Conservation (phyloP, 2,888 invertebrate species). For the Epinotia ramella region DNA sequence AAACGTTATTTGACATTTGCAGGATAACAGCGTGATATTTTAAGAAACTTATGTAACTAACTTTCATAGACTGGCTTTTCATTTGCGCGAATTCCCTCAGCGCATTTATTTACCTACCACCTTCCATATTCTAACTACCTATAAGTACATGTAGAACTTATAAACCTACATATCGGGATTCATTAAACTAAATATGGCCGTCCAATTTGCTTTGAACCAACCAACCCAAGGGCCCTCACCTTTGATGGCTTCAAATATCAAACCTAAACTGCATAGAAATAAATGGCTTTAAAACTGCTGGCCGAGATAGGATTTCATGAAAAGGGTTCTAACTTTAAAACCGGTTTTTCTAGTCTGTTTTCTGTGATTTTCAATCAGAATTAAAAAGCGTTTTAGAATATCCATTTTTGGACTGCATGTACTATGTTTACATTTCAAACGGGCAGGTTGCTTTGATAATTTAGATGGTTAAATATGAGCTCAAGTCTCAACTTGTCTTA, state of each 20-base stretch:
- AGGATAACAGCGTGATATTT: no score
- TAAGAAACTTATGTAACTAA: no score
- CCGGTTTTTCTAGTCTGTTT: background rate
- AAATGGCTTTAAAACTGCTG: background rate
- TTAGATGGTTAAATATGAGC: no score
- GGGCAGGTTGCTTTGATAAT: background rate
- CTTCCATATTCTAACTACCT: background rate
- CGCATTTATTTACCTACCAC: background rate
- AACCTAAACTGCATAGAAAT: background rate
- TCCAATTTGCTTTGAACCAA: background rate
- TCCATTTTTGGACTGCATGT: background rate
- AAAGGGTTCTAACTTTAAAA: background rate
- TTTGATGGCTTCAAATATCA: slow-evolving; percentile 3
- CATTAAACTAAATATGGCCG: background rate
- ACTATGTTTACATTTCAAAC: background rate
- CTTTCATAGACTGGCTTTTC: no score
- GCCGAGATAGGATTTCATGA: background rate
- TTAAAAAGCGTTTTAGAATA: background rate
- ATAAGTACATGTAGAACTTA: background rate
- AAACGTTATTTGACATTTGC: no score
- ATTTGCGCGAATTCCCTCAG: no score
- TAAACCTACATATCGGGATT: background rate
- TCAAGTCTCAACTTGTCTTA: no score
- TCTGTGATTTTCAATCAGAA: background rate
- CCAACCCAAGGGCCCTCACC: background rate